phyloP scores from a whole-genome alignment of 1,140 invertebrate genomes.

The Drosophila malerkotliana region DNA sequence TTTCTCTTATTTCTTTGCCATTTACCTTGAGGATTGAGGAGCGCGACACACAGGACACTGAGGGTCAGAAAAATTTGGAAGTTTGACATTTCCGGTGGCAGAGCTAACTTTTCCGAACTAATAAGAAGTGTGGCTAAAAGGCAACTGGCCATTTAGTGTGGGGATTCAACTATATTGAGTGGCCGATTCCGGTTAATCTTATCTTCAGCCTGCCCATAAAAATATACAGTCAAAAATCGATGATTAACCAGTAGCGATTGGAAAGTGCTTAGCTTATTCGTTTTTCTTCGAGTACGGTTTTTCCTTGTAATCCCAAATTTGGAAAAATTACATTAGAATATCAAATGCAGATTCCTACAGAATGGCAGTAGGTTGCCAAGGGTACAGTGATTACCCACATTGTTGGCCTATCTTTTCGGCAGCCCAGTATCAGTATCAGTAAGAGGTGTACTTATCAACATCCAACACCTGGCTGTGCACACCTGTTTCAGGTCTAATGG shows the following conservation, averaged over 20 bases:
- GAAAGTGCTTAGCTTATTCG: background rate
- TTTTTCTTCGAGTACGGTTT: constrained; percentile 4
- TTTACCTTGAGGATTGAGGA: constrained; percentile 59
- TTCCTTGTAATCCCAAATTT: constrained; percentile 33
- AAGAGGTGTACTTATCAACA: constrained; percentile 50
- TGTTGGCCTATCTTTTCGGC: constrained; percentile 10
- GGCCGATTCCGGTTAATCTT: constrained; percentile 65
- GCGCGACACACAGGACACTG: constrained; percentile 42
- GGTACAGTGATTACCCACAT: constrained; percentile 38
- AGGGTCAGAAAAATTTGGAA: constrained; percentile 39
- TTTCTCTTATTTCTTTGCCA: background rate
- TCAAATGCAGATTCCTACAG: background rate
- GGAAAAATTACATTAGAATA: background rate
- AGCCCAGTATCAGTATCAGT: constrained; percentile 14
- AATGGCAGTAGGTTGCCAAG: constrained; percentile 47
- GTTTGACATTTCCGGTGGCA: constrained; percentile 45
- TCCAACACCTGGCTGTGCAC: constrained; percentile 64
- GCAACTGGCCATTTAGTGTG: constrained; percentile 15
- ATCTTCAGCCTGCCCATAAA: constrained; percentile 38
- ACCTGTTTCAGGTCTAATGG: constrained; percentile 63
- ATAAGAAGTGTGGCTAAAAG: constrained; percentile 19
- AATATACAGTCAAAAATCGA: constrained; percentile 40
- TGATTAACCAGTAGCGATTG: constrained; percentile 41
- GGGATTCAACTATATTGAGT: constrained; percentile 36
- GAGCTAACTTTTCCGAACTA: constrained; percentile 5